Conservation (phyloP, 1,140 invertebrate genomes). For the Drosophila subpulchrella region DNA sequence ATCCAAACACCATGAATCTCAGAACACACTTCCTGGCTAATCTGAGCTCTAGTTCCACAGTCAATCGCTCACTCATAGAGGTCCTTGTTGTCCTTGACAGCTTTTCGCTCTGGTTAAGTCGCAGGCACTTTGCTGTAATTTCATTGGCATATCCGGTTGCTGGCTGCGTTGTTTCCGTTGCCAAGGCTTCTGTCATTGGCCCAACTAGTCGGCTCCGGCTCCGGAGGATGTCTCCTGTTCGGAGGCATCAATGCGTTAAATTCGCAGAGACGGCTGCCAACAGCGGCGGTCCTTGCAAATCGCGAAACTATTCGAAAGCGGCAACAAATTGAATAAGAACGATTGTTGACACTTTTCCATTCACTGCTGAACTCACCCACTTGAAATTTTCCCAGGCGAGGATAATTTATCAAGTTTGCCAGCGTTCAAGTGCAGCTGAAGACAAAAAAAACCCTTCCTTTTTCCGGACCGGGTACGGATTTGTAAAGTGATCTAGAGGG, state of each 20-base stretch:
- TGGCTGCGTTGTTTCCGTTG: conserved; percentile 2
- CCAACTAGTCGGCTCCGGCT: conserved; percentile 29
- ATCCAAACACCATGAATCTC: background rate
- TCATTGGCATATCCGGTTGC: conserved; percentile 54
- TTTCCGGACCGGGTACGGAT: conserved; percentile 18
- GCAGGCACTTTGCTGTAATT: conserved; percentile 59
- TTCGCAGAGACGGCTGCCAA: conserved; percentile 33
- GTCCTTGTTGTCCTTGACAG: conserved; percentile 27
- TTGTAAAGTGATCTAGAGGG: conserved; percentile 36
- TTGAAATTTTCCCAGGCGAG: conserved; percentile 10
- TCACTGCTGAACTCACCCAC: conserved; percentile 10
- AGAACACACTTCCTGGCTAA: conserved; percentile 12
- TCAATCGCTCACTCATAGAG: conserved; percentile 12
- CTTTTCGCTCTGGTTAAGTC: conserved; percentile 60
- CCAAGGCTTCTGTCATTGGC: conserved; percentile 27
- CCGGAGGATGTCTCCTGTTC: conserved; percentile 39
- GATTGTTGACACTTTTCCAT: conserved; percentile 52
- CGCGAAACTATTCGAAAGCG: conserved; percentile 40
- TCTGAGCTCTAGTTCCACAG: background rate
- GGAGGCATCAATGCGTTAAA: conserved; percentile 60
- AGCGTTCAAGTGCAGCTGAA: conserved; percentile 30
- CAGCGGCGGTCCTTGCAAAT: conserved; percentile 17
- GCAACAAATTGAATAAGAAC: conserved; percentile 68
- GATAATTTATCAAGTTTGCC: conserved; percentile 55
- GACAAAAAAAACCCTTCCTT: background rate